A percentile compares a stretch with the other conserved stretches of the same genome.
phyloP scores from a whole-genome alignment of 1,140 invertebrate species.

The Trichonephila clavata region DNA sequence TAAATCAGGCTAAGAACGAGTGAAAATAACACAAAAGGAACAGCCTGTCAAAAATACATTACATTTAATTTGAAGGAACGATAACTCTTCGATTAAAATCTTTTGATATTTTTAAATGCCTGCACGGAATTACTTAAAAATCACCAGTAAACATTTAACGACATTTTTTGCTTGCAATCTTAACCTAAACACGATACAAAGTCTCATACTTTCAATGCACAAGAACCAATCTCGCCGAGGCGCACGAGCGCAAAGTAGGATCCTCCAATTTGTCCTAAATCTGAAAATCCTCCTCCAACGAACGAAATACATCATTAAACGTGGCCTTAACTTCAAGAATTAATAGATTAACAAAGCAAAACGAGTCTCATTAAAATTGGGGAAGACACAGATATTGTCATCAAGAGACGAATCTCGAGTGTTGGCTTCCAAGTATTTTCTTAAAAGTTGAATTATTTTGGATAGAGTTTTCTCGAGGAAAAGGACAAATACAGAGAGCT shows the following conservation, averaged over 20 bases:
- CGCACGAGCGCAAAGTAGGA: background rate
- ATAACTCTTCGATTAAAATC: too few species aligned
- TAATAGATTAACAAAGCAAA: slow-evolving; percentile 48
- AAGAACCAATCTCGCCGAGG: background rate
- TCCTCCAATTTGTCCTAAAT: background rate
- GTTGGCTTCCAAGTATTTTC: background rate
- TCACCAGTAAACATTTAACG: too few species aligned
- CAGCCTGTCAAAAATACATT: too few species aligned
- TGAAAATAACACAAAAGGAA: too few species aligned
- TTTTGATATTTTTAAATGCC: too few species aligned
- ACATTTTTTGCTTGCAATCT: too few species aligned
- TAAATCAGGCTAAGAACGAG: too few species aligned
- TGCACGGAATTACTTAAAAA: too few species aligned
- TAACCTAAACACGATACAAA: too few species aligned
- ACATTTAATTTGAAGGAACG: too few species aligned
- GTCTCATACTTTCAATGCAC: background rate
- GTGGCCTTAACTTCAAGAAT: slow-evolving; percentile 37
- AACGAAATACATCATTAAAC: slow-evolving; percentile 53
- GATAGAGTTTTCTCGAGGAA: background rate
- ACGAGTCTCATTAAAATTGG: slow-evolving; percentile 30
- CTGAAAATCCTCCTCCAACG: background rate
- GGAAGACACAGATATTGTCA: slow-evolving; percentile 22
- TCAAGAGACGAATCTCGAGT: background rate
- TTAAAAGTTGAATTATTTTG: slow-evolving; percentile 40
- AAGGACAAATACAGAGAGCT: background rate